These are phyloP conservation scores for Brenthis ino DNA, from an alignment of 2,888 invertebrate species.

Conservation along the genomic window DNA sequence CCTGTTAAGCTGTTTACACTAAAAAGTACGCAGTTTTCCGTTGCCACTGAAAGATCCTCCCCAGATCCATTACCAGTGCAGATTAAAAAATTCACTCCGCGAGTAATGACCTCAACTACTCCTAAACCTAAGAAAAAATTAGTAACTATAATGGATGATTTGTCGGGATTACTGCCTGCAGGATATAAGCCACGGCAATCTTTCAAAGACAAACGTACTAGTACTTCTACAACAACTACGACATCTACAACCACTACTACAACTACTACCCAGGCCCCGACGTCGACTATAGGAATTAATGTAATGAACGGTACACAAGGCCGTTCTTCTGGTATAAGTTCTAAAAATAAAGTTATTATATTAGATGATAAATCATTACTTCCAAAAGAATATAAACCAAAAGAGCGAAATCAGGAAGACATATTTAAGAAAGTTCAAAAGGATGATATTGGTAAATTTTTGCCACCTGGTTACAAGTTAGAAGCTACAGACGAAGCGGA, in stretches of 20 bases:
- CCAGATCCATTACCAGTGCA: conserved; percentile 83
- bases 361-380: conserved; percentile 80
- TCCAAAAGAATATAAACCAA: conserved; percentile 80
- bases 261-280: conserved; percentile 41
- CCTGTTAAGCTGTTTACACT: conserved; percentile 76
- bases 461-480: conserved; percentile 86
- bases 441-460: conserved; percentile 82
- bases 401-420: conserved; percentile 67
- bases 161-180: conserved; percentile 83
- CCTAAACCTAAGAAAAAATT: conserved; percentile 73
- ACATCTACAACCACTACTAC: conserved; percentile 52
- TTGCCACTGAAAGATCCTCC: conserved; percentile 78
- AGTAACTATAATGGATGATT: conserved; percentile 82
- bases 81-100: conserved; percentile 85
- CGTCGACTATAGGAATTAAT: conserved; percentile 48
- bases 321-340: conserved; percentile 78
- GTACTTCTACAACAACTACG: conserved; percentile 66
- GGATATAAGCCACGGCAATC: conserved; percentile 83
- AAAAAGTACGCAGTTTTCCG: conserved; percentile 74
- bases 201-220: conserved; percentile 80
- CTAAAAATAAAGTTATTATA: conserved; percentile 82
- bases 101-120: conserved; percentile 70
- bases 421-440: conserved; percentile 73
- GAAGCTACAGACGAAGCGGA: conserved; percentile 53
- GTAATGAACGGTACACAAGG: conserved; percentile 71